Evolutionary conservation across 1,140 invertebrate species (phyloP).

Genomic region (Macrotrachela quadricornifera): DNA sequence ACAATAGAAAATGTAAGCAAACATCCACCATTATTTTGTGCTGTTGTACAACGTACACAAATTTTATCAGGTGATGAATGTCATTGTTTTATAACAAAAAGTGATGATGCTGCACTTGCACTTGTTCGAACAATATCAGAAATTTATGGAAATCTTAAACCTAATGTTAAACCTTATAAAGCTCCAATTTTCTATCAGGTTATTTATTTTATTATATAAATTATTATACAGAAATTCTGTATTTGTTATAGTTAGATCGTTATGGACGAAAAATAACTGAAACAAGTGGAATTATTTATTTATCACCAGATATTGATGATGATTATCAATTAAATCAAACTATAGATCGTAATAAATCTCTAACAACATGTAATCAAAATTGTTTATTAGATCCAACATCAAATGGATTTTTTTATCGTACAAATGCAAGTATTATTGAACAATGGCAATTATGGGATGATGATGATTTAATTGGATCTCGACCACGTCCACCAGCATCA

Average conservation of each 20-base stretch:
- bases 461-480: too few species aligned
- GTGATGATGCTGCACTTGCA: conserved; percentile 18
- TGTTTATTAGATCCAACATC: not conserved
- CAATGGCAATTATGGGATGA: not conserved
- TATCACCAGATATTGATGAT: too few species aligned
- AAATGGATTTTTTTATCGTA: not conserved
- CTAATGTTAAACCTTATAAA: not conserved
- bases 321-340: not conserved
- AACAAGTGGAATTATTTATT: not conserved
- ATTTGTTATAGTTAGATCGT: not conserved
- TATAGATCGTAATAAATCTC: not conserved
- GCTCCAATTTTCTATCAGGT: not conserved
- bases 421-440: not conserved
- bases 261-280: not conserved
- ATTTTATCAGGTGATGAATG: conserved; percentile 67
- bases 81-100: conserved; percentile 89
- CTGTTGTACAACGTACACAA: conserved; percentile 71
- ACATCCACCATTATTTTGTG: conserved; percentile 86
- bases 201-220: not conserved
- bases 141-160: conserved; percentile 9
- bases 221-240: too few species aligned
- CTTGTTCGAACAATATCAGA: conserved; percentile 19
- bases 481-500: too few species aligned
- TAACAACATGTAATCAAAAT: not conserved
- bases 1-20: conserved; percentile 30